phyloP scores from a whole-genome alignment of 2,888 invertebrate genomes.

The Conops quadrifasciatus region DNA sequence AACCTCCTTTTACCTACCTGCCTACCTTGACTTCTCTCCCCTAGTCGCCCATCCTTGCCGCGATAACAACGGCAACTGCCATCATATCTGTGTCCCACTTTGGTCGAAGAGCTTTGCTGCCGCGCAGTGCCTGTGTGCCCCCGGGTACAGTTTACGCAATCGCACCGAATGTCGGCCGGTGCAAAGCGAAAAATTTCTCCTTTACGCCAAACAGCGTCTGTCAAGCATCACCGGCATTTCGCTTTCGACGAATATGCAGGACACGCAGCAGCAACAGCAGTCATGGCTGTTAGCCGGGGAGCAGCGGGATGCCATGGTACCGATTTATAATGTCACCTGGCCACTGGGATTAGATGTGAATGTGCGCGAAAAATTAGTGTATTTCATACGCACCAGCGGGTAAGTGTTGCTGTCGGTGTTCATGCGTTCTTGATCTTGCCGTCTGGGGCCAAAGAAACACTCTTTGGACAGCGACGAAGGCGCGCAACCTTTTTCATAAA shows the following conservation, averaged over 20 bases:
- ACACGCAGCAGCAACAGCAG: slow-evolving; percentile 48
- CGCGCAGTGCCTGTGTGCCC: slow-evolving; percentile 76
- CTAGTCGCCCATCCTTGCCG: slow-evolving; percentile 75
- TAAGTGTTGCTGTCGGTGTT: slow-evolving; percentile 46
- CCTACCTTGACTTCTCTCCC: not conserved
- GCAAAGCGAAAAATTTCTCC: slow-evolving; percentile 71
- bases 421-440: not conserved
- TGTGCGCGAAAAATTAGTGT: slow-evolving; percentile 69
- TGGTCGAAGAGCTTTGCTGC: slow-evolving; percentile 69
- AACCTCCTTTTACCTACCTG: not conserved
- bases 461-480: too few species aligned
- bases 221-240: slow-evolving; percentile 76
- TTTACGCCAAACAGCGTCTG: slow-evolving; percentile 74
- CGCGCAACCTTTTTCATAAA: too few species aligned
- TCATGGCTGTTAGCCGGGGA: slow-evolving; percentile 46
- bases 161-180: slow-evolving; percentile 71
- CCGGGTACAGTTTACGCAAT: slow-evolving; percentile 73
- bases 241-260: slow-evolving; percentile 52
- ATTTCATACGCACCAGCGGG: slow-evolving; percentile 71
- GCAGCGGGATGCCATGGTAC: slow-evolving; percentile 71
- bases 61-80: slow-evolving; percentile 74
- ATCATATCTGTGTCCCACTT: slow-evolving; percentile 78
- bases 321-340: slow-evolving; percentile 73
- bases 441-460: too few species aligned
- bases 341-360: slow-evolving; percentile 78